phyloP scores from a whole-genome alignment of 2,113 vertebrate species.

The Bombycilla garrulus region DNA sequence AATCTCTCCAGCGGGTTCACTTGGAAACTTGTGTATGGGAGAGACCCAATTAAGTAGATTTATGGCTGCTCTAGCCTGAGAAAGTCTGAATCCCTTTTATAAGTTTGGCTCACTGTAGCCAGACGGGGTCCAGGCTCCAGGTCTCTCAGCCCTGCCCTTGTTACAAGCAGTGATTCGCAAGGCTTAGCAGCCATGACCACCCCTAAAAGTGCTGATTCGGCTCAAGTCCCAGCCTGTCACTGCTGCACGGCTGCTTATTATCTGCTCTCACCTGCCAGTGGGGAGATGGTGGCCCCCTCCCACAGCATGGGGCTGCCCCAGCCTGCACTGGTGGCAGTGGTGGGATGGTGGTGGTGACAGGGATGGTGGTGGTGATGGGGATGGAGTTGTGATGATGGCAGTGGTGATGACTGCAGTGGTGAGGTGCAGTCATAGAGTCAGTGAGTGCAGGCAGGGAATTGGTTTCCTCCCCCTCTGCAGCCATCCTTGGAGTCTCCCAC shows the following conservation, averaged over 20 bases:
- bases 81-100: conserved; percentile 59
- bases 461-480: not conserved
- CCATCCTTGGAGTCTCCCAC: not conserved
- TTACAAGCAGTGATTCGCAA: not conserved
- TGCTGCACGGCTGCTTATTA: not conserved
- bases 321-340: not conserved
- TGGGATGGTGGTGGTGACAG: not conserved
- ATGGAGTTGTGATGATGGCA: not conserved
- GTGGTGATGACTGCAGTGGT: not conserved
- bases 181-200: not conserved
- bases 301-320: not conserved
- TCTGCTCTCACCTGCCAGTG: not conserved
- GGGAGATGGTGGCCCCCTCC: not conserved
- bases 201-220: conserved; percentile 29
- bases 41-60: conserved; percentile 67
- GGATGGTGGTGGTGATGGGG: not conserved
- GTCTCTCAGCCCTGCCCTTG: conserved; percentile 27
- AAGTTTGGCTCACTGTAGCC: conserved; percentile 50
- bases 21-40: conserved; percentile 57
- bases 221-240: not conserved
- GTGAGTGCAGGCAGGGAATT: not conserved
- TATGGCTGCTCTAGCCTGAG: conserved; percentile 66
- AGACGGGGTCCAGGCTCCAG: conserved; percentile 33
- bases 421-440: not conserved
- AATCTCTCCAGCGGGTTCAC: conserved; percentile 1